phyloP scores from a whole-genome alignment of 2,888 invertebrate species.

The Drosophila setosimentum region DNA sequence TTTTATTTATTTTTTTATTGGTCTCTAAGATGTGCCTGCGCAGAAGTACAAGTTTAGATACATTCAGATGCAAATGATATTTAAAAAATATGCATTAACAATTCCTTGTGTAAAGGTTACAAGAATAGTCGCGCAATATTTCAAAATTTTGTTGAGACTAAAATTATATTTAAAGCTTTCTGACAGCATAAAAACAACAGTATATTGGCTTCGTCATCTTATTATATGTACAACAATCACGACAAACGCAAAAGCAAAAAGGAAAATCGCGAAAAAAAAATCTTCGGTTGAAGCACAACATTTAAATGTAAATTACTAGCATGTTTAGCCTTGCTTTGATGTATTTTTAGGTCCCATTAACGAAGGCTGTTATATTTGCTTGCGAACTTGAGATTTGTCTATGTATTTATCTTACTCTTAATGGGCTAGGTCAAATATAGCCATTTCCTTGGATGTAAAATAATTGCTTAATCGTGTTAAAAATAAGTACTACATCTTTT shows the following conservation, averaged over 20 bases:
- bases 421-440: not conserved
- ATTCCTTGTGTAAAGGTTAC: not conserved
- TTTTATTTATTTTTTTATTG: not conserved
- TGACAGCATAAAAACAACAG: conserved; percentile 11
- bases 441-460: too few relatives aligned
- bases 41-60: not conserved
- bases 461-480: not conserved
- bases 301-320: conserved; percentile 56
- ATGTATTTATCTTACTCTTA: conserved; percentile 14
- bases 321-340: conserved; percentile 60
- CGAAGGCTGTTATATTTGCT: conserved; percentile 47
- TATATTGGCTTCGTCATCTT: conserved; percentile 37
- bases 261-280: conserved; percentile 16
- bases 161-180: conserved; percentile 30
- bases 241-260: conserved; percentile 6
- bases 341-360: conserved; percentile 66
- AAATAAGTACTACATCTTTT: not conserved
- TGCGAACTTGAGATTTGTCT: conserved; percentile 38
- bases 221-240: conserved; percentile 29
- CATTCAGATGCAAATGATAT: not conserved
- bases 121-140: conserved; percentile 17
- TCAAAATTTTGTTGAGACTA: conserved; percentile 19
- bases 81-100: not conserved
- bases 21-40: not conserved
- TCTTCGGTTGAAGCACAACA: conserved; percentile 46